Evolutionary conservation across 1,140 invertebrate genomes (phyloP), one percentile per base, ranked within the genome.

Genomic region (Drosophila murphyi): DNA sequence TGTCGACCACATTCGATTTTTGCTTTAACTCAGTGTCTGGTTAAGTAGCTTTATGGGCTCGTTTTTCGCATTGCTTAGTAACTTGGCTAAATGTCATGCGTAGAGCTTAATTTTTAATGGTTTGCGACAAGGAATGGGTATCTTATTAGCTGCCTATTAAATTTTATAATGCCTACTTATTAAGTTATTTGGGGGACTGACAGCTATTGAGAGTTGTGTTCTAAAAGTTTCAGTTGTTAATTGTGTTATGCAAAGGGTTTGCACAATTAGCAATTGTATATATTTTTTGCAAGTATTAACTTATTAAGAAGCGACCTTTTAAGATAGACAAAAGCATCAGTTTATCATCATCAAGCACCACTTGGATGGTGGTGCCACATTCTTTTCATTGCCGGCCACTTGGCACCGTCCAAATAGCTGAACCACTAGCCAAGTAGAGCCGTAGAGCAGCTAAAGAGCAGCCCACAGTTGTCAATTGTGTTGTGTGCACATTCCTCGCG

Each of bases 381-480:
- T 83, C 72, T 56, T 71, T 85, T 82, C 2, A n/a, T 20, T 20
- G 82, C 82, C 78, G 47, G 56, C 61, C 64, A 71, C 64, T 68
- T 80, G 78, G 51, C 78, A 80, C n/a, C 29, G n/a, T 45, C 69
- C 64, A 67, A 71, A 80, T 80, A 80, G 59, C 60, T 79, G 43
- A 48, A 74, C 71, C 64, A 63, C 5, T 43, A 29, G 37, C 35
- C 65, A 57, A 41, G 34, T 34, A 20, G 50, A 64, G 47, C 76
- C 3, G 10, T 43, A n/a, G 10, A 51, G 63, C 41, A 56, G 37
- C 50, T 37, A 57, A 78, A 69, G 55, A 69, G 48, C 69, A 72
- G 45, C 34, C 41, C 68, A 34, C 52, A 45, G 28, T 68, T 73
- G 63, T 78, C 74, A 50, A 63, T 79, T 72, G 68, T 56, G 41